phyloP scores from a whole-genome alignment of 1,140 invertebrate species.

The Drosophila kanapiae region DNA sequence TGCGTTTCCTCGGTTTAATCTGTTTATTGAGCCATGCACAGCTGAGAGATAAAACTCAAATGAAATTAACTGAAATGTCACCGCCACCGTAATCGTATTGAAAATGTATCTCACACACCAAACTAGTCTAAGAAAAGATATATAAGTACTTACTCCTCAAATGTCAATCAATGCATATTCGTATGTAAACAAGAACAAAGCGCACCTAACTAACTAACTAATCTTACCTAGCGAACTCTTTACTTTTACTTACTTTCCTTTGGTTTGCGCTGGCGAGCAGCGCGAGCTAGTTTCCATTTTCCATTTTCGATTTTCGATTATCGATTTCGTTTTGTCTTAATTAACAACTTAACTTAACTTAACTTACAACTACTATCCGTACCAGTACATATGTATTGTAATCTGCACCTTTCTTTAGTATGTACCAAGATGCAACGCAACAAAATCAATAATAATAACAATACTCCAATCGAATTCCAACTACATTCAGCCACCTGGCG shows the following conservation, averaged over 20 bases:
- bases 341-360: constrained; percentile 29
- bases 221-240: constrained; percentile 47
- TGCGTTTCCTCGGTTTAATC: constrained; percentile 27
- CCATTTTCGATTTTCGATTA: constrained; percentile 42
- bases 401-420: constrained; percentile 80
- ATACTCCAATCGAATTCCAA: constrained; percentile 52
- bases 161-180: constrained; percentile 61
- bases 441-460: constrained; percentile 52
- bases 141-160: constrained; percentile 27
- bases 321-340: constrained; percentile 48
- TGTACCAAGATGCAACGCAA: constrained; percentile 75
- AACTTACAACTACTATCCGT: constrained; percentile 46
- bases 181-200: constrained; percentile 64
- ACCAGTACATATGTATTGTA: constrained; percentile 68
- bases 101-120: constrained; percentile 75
- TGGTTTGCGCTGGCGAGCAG: constrained; percentile 46
- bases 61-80: constrained; percentile 57
- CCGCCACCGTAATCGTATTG: constrained; percentile 70
- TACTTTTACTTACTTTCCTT: constrained; percentile 55
- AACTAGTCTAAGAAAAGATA: constrained; percentile 41
- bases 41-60: constrained; percentile 46
- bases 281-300: constrained; percentile 17
- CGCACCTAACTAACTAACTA: constrained; percentile 56
- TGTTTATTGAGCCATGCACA: constrained; percentile 66
- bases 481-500: constrained; percentile 63